Evolutionary conservation across 2,113 vertebrate species (phyloP).

Genomic region (Jacana jacana): DNA sequence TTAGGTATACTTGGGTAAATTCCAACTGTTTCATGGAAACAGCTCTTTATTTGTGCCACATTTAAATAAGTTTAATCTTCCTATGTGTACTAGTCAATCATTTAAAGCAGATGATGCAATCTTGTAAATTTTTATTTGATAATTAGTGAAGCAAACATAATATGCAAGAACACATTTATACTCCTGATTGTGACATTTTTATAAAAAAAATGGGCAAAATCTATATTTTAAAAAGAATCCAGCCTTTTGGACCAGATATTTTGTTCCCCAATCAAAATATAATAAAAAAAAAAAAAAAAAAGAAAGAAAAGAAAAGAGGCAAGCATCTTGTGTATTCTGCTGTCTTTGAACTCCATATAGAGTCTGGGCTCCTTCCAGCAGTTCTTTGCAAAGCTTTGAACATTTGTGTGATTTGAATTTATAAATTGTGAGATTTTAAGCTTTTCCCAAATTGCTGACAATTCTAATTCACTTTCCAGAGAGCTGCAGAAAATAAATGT

Average conservation of each 20-base stretch:
- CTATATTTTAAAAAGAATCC: not conserved
- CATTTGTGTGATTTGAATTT: conserved; percentile 74
- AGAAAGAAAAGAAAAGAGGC: not conserved
- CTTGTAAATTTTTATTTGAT: not conserved
- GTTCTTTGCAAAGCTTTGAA: conserved; percentile 53
- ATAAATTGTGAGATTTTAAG: conserved; percentile 50
- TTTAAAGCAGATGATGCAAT: not conserved
- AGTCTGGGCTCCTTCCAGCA: conserved; percentile 48
- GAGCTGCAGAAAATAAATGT: conserved; percentile 43
- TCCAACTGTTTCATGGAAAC: not conserved
- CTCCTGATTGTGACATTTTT: not conserved
- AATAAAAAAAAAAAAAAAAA: not conserved
- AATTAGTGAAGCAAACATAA: not conserved
- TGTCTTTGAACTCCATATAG: conserved; percentile 56
- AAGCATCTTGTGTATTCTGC: conserved; percentile 40
- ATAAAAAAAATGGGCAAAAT: not conserved
- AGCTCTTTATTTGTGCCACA: not conserved
- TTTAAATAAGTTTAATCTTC: not conserved
- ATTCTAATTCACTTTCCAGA: conserved; percentile 46
- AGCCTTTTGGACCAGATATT: conserved; percentile 46
- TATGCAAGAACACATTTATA: not conserved
- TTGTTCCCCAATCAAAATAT: conserved; percentile 43
- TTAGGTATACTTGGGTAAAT: too few species aligned
- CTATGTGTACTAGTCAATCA: not conserved
- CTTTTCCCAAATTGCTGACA: conserved; percentile 54